Base-by-base conservation (phyloP, 2,888 invertebrate genomes). In the Sphaerophoria taeniata region DNA sequence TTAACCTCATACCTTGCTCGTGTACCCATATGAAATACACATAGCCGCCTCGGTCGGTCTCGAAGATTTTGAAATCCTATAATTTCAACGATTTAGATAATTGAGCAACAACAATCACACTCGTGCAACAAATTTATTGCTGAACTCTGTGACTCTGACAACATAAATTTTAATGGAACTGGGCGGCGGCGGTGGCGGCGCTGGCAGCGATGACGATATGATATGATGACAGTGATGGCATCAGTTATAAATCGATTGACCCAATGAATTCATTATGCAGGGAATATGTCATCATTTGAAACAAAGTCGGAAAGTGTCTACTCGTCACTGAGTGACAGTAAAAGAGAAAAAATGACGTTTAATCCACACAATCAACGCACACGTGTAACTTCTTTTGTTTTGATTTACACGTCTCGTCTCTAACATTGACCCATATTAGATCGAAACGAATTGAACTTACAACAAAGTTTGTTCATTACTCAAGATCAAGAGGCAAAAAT, bases 341-440 rank as follows among this genome's bases (percentile, higher is more conserved):
- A 53, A 33, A 47, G 12, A 14, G 6, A 47, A 39, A 56, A 60
- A 63, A 67, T 82, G 73, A 78, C 73, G 80, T 24, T 24, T 71
- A 43, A 0, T 43, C 6, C 11, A 43, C 43, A 11, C 1, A 6
- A n/a, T 53, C 11, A 4, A 4, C 67, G 53, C 63, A 36, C 70
- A 65, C 55, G 51, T 34, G n/a, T 36, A 9, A 49, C 6, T 43
- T 9, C 12, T 43, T 11, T 53, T 16, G 4, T 7, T 36, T 16
- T 6, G 11, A 16, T 6, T 5, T n/a, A 39, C 39, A 24, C 69
- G 63, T 80, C 76, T 69, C 84, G 63, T 51, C 76, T 81, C 85
- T 90, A 90, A 90, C 90, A 90, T 90, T 90, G 90, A 89, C 90
- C 91, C 89, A 90, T 89, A 89, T 90, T 89, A 88, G 53, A 75